Percentiles rank a stretch among this genome's conserved stretches.
Evolutionary conservation across 2,888 invertebrate genomes (phyloP).

Genomic region (Cabera pusaria): DNA sequence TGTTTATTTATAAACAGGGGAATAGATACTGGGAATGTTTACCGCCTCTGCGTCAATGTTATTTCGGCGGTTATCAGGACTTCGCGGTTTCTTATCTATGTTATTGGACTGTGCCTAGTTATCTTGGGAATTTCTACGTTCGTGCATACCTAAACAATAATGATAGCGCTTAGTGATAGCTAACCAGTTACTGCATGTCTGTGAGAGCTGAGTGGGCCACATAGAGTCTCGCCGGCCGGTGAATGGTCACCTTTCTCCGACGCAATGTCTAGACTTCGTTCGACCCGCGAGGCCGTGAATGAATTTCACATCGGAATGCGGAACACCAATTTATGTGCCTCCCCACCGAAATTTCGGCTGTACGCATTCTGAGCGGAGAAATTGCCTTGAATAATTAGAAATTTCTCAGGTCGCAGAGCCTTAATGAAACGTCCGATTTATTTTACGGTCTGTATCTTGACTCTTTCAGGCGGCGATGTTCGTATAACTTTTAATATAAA

Average conservation of each 20-base stretch:
- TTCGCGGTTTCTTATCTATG: too few species aligned
- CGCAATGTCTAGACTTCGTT: constrained; percentile 78
- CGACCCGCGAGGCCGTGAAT: constrained; percentile 78
- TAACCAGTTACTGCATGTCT: constrained; percentile 49
- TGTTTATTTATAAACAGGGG: too few species aligned
- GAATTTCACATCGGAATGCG: constrained; percentile 79
- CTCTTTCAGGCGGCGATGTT: constrained; percentile 1
- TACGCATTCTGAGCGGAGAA: constrained; percentile 58
- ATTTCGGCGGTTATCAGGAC: too few species aligned
- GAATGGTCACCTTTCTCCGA: constrained; percentile 83
- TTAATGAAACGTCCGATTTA: constrained; percentile 21
- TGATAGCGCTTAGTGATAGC: constrained; percentile 20
- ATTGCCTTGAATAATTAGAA: constrained; percentile 60
- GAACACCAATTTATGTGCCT: constrained; percentile 68
- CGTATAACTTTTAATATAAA: too few species aligned
- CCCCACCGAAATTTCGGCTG: constrained; percentile 56
- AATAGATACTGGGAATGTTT: too few species aligned
- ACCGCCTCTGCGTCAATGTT: too few species aligned
- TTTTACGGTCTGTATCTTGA: background rate
- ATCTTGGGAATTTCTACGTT: constrained; percentile 3
- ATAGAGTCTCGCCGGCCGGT: constrained; percentile 60
- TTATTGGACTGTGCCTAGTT: too few species aligned
- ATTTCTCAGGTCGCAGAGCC: constrained; percentile 38
- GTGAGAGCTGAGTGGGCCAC: constrained; percentile 55
- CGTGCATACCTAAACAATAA: constrained; percentile 11